phyloP scores from a whole-genome alignment of 2,888 invertebrate species.

The Pandemis heparana region DNA sequence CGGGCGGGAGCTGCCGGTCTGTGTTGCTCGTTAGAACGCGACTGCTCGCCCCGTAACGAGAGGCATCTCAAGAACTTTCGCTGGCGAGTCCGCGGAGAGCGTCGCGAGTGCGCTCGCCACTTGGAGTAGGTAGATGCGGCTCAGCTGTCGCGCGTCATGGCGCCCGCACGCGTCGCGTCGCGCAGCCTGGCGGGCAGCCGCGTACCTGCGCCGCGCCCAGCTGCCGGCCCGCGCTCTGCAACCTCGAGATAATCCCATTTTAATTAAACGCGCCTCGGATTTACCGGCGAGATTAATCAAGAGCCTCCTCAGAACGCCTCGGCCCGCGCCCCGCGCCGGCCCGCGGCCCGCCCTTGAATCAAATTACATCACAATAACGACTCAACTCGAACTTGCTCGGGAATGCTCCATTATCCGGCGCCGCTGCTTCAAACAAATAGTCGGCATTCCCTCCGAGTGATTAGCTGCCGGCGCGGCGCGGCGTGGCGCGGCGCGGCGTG shows the following conservation, averaged over 20 bases:
- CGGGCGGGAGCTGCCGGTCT: conserved; percentile 2
- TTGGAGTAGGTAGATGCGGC: background rate
- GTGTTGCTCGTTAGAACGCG: conserved; percentile 12
- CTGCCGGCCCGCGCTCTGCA: conserved; percentile 51
- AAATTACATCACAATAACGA: conserved; percentile 46
- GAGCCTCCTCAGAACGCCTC: conserved; percentile 51
- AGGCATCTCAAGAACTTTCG: conserved; percentile 11
- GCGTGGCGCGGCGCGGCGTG: conserved; percentile 13
- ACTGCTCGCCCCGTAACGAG: background rate
- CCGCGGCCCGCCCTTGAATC: conserved; percentile 44
- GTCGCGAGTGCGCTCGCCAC: background rate
- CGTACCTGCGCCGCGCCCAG: conserved; percentile 21
- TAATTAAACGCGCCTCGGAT: conserved; percentile 73
- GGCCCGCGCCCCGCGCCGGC: conserved; percentile 13
- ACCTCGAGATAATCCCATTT: conserved; percentile 74
- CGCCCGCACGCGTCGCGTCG: background rate
- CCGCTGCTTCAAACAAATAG: conserved; percentile 44
- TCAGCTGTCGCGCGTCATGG: background rate
- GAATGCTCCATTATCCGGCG: conserved; percentile 40
- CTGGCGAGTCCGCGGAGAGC: conserved; percentile 8
- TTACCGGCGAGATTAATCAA: conserved; percentile 71
- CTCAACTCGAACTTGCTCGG: conserved; percentile 39
- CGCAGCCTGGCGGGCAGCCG: background rate
- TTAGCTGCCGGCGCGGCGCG: conserved; percentile 36
- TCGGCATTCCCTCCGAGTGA: conserved; percentile 35